These are phyloP conservation scores for Gadopsis bispinosus DNA, from an alignment of 2,797 vertebrate genomes.

Conservation along the genomic window DNA sequence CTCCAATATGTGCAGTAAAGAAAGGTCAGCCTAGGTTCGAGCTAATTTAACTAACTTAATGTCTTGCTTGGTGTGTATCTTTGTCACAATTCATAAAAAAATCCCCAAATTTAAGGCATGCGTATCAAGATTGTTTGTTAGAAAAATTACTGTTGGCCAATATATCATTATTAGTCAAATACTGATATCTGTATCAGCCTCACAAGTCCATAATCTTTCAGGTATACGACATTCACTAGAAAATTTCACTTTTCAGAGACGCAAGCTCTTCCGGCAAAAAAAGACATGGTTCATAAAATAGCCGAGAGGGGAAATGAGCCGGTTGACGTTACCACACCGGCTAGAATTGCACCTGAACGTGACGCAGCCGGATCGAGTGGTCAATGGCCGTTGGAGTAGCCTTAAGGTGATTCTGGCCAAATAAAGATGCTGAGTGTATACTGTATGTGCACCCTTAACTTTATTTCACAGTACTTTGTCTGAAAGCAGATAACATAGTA, in stretches of 20 bases:
- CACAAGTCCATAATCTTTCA: background rate
- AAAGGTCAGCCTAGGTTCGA: no score
- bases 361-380: background rate
- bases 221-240: background rate
- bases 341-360: background rate
- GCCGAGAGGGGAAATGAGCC: background rate
- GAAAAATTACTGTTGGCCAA: background rate
- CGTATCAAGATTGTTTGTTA: background rate
- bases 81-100: no score
- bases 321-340: background rate
- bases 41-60: no score
- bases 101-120: background rate
- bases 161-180: background rate
- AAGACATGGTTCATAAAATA: background rate
- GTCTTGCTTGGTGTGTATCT: no score
- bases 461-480: constrained; percentile 90
- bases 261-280: background rate
- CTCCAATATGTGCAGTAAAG: no score
- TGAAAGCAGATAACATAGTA: constrained; percentile 89
- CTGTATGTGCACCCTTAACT: constrained; percentile 85
- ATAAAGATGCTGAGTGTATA: constrained; percentile 77
- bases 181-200: background rate
- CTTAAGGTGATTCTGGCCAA: constrained; percentile 2
- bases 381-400: background rate
- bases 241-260: background rate